Base-by-base conservation (phyloP, 2,888 invertebrate species). In the Heliconius ismenius region DNA sequence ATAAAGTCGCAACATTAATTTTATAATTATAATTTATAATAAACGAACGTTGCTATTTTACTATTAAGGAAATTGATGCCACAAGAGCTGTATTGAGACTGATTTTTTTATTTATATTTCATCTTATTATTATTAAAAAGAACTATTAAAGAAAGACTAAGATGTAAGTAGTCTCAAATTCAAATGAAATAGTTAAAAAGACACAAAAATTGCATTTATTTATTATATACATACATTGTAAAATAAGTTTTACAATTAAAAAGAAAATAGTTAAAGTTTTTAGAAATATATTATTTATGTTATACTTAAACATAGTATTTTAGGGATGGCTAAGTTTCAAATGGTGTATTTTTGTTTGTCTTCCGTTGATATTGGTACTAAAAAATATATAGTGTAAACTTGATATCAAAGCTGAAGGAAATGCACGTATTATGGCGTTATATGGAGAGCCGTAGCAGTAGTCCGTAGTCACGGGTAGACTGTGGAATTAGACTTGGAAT, bases 81-180 rank as follows among this genome's bases (percentile, higher is more conserved):
- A 79, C 73, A 79, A 76, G 78, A 79, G 75, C 75, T 78, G 76
- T 75, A 73, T 78, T 78, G 82, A 82, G 82, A 82, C 82, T 82
- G 82, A 81, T 82, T 80, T 81, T 80, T 81, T 81, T 32, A 79
- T 79, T 81, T 81, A 78, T 39, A 74, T 82, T 83, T 21, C 36
- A 49, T 69, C 60, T 21, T 70, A 54, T 54, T 64, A 72, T 65
- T 54, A 24, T 58, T 15, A 67, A n/a, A 32, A 58, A 32, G 7
- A 32, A 21, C 32, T n/a, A 70, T 70, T 58, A 68, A 32, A 11
- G 9, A 39, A 39, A 39, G 21, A 73, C 28, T 76, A 74, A 62
- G 26, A 24, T 67, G 18, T 39, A n/a, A 62, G 21, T 62, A 24
- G 24, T 18, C 39, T 58, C n/a, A n/a, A 58, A 58, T 15, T 39